A percentile compares a stretch with the other conserved stretches of the same genome.
phyloP scores from a whole-genome alignment of 1,140 invertebrate genomes.

The Ips nitidus region DNA sequence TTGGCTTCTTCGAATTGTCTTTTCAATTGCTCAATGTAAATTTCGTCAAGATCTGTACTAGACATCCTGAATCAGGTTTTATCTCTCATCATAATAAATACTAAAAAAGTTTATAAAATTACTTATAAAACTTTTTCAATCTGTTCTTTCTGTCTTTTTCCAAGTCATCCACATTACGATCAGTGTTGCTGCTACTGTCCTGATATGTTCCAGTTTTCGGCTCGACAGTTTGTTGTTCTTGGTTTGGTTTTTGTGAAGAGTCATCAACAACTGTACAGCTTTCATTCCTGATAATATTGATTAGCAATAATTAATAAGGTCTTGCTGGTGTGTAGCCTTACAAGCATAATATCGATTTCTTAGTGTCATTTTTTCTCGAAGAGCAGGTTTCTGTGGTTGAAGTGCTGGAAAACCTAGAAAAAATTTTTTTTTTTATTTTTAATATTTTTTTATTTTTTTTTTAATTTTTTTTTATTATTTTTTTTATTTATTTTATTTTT shows the following conservation, averaged over 20 bases:
- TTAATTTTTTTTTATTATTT: too few species aligned
- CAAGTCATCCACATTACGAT: not conserved
- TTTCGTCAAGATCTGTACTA: not conserved
- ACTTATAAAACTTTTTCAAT: conserved; percentile 19
- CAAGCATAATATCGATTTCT: too few species aligned
- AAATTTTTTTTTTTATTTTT: too few species aligned
- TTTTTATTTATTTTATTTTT: too few species aligned
- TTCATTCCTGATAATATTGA: not conserved
- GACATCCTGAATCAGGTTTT: not conserved
- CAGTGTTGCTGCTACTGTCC: not conserved
- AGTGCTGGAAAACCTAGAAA: too few species aligned
- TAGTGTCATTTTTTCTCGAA: too few species aligned
- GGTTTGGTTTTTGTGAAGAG: not conserved
- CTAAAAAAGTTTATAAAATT: not conserved
- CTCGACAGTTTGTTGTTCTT: not conserved
- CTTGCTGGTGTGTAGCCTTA: not conserved
- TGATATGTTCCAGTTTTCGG: not conserved
- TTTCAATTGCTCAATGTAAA: conserved; percentile 19
- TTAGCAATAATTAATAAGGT: not conserved
- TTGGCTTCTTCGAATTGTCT: conserved; percentile 23
- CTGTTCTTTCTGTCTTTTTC: not conserved
- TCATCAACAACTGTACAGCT: not conserved
- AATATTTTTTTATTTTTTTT: too few species aligned
- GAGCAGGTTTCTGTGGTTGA: too few species aligned
- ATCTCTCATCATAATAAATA: not conserved